Conservation (phyloP, 2,888 invertebrate genomes). For the Eristalis intricaria region DNA sequence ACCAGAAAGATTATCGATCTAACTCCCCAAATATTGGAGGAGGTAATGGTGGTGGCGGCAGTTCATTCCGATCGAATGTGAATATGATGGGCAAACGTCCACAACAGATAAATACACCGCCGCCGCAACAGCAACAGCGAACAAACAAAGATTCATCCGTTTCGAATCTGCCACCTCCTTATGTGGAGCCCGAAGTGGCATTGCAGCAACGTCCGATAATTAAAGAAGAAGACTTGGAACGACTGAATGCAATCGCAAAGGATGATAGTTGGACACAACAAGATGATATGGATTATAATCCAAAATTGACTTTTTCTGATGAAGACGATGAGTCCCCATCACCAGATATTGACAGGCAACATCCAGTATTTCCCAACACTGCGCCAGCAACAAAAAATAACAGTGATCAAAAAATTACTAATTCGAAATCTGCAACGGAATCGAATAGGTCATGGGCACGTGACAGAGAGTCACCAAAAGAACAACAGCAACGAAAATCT, state of each 20-base stretch:
- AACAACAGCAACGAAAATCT: conserved; percentile 62
- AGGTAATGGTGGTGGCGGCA: conserved; percentile 27
- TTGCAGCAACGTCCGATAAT: conserved; percentile 92
- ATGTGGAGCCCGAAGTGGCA: conserved; percentile 83
- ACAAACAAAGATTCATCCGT: conserved; percentile 76
- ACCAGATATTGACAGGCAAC: conserved; percentile 55
- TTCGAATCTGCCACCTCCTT: conserved; percentile 73
- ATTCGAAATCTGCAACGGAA: conserved; percentile 45
- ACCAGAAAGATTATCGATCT: conserved; percentile 75
- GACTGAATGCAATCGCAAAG: conserved; percentile 94
- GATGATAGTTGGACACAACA: conserved; percentile 96
- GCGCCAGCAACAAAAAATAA: conserved; percentile 74
- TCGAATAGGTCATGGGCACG: conserved; percentile 48
- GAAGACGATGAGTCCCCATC: conserved; percentile 91
- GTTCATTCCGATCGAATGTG: conserved; percentile 77
- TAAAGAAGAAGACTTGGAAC: conserved; percentile 94
- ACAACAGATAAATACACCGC: conserved; percentile 74
- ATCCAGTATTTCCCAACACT: conserved; percentile 54
- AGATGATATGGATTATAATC: conserved; percentile 97
- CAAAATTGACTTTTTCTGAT: conserved; percentile 96
- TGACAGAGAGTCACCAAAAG: conserved; percentile 58
- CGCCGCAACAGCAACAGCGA: conserved; percentile 73
- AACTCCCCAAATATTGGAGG: conserved; percentile 74
- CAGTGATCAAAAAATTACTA: conserved; percentile 70
- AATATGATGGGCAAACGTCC: conserved; percentile 79